These are phyloP conservation scores for Micromys minutus DNA, from an alignment of 2,113 vertebrate genomes.

Conservation along the genomic window DNA sequence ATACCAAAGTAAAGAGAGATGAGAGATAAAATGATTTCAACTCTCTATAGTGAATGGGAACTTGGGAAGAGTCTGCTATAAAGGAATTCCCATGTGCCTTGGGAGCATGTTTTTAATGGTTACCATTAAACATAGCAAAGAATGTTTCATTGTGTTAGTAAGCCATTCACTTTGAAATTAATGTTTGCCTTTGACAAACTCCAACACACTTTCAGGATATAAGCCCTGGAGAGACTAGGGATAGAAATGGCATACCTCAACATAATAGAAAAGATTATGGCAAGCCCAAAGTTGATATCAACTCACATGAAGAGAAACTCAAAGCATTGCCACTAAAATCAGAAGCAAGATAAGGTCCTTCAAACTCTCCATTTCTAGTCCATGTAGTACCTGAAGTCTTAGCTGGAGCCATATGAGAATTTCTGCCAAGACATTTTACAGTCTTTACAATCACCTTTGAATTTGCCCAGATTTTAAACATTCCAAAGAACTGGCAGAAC, in stretches of 20 bases:
- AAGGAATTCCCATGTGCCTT: not conserved
- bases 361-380: not conserved
- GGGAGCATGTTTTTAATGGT: not conserved
- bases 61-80: not conserved
- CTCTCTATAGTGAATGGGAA: not conserved
- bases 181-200: not conserved
- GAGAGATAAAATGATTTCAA: not conserved
- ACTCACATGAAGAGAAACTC: no score
- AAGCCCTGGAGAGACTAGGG: not conserved
- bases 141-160: not conserved
- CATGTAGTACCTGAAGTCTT: not conserved
- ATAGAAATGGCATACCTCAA: not conserved
- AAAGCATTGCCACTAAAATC: not conserved
- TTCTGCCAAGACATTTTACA: not conserved
- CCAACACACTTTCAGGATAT: not conserved
- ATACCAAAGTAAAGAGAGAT: not conserved
- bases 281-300: not conserved
- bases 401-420: not conserved
- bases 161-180: not conserved
- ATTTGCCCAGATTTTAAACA: not conserved
- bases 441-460: not conserved
- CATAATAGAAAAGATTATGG: no score
- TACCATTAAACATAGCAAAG: not conserved
- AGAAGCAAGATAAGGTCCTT: not conserved
- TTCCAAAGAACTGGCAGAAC: not conserved